Base-by-base conservation (phyloP, 2,797 vertebrate genomes). In the Pseudochaenichthys georgianus region DNA sequence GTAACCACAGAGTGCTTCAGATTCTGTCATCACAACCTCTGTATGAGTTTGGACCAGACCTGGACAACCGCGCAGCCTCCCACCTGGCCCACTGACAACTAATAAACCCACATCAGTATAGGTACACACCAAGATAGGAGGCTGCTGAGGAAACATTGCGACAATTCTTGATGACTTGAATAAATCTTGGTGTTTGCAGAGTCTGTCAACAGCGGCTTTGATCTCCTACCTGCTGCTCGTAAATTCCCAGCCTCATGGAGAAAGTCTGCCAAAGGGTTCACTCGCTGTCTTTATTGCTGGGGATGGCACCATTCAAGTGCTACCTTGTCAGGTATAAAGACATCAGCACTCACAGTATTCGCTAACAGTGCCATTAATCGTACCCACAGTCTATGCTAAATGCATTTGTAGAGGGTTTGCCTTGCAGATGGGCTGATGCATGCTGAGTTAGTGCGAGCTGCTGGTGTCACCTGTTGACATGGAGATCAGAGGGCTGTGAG, bases 401-500 rank as follows among this genome's bases (percentile, higher is more conserved):
- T 71, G 86, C 77, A 77, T 78, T 83, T 88, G 82, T 74, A 83
- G 89, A 78, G 41, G 45, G 81, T 81, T 84, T 87, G 81, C 81
- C 69, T 82, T 87, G 83, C 90, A 91, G 88, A 87, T 87, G 87
- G 89, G 86, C 83, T 80, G 80, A 82, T 86, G 85, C 73, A 60
- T 46, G 73, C 88, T 85, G 85, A 79, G 86, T 83, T 87, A 88
- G 88, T 88, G 81, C 45, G 85, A 88, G 80, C 75, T 84, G 86
- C 78, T 41, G 74, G 84, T 84, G 90, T 84, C 70, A 86, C 85
- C 85, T 90, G 89, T 92, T 91, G 88, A 92, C 90, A 88, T 80
- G 76, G 84, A 87, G 91, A 93, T 93, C 92, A 92, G 83, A 93
- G 86, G 86, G 87, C 87, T 90, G 83, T 79, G 87, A 88, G 87